A percentile compares a stretch with the other conserved stretches of the same genome.
phyloP scores from a whole-genome alignment of 2,797 vertebrate genomes.

The Onychomys torridus region DNA sequence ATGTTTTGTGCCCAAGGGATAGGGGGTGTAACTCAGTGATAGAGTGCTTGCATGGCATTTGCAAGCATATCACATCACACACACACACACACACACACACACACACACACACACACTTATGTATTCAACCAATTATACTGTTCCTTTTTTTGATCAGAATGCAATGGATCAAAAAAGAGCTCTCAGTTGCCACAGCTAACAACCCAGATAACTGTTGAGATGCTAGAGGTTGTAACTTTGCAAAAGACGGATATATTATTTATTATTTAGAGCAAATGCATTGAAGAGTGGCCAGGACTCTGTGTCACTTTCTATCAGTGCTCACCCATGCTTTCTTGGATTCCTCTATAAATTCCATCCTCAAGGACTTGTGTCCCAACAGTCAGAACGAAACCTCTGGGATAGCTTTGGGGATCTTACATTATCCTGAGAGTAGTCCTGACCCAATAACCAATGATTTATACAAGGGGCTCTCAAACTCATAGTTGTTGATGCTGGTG shows the following conservation, averaged over 20 bases:
- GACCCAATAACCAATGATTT: not conserved
- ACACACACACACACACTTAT: not conserved
- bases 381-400: not conserved
- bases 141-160: not conserved
- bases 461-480: not conserved
- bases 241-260: constrained; percentile 13
- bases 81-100: not conserved
- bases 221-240: not conserved
- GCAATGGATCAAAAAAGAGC: not conserved
- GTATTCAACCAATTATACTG: not conserved
- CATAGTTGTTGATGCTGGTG: not conserved
- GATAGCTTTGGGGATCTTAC: not conserved
- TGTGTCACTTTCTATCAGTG: not conserved
- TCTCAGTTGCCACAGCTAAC: not conserved
- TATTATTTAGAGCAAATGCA: not conserved
- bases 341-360: not conserved
- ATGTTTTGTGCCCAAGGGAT: not conserved
- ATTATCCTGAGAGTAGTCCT: no score
- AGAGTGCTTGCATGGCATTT: not conserved
- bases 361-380: not conserved
- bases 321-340: not conserved
- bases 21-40: not conserved
- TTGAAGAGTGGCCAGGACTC: not conserved
- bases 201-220: constrained; percentile 5
- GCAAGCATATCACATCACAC: not conserved